Evolutionary conservation across 2,113 vertebrate species (phyloP), one percentile per base, ranked within the genome.

Genomic region (Centrocercus urophasianus): DNA sequence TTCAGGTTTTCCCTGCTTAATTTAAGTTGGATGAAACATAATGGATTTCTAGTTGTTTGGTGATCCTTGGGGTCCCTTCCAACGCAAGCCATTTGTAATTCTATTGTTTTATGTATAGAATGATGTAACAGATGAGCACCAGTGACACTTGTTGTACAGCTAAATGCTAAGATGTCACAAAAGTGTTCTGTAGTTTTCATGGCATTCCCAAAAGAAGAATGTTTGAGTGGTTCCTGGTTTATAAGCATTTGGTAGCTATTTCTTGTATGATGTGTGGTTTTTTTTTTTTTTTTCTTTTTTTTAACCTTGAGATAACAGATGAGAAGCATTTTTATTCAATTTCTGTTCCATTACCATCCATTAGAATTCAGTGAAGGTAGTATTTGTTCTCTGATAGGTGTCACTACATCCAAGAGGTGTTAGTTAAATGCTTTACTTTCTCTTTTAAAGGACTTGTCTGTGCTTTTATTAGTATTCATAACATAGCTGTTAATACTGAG

Each of bases 281-380:
- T 79, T 71, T 54, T 65, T 13, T 48, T 7, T 6, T 2, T 50
- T 79, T 71, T 59, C 61, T 27, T 7, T 2, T 52, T 79, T 71
- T 54, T 65, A 11, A 45, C 7, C 21, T 48, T 60, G 11, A 79
- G 7, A 43, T 47, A 50, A 34, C 9, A 38, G 30, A 11, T 42
- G 16, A 61, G 13, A 65, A 83, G 3, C 4, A 28, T 28, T 77
- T 91, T 45, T 63, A 28, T 8, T 80, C 18, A 47, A 11, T 14
- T 74, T 91, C 79, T 91, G 8, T 80, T 71, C 56, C 21, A 8
- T 60, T 95, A 15, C 7, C 86, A 93, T 78, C 42, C 38, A 28
- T 66, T 63, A 69, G 25, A 75, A 34, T 61, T 24, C 32, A 47
- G 38, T 19, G 60, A 10, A 67, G 61, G 21, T 54, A 47, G 8